A percentile compares a stretch with the other conserved stretches of the same genome.
Conservation (phyloP, 2,888 invertebrate species). For the Zhengitettix transpicula region DNA sequence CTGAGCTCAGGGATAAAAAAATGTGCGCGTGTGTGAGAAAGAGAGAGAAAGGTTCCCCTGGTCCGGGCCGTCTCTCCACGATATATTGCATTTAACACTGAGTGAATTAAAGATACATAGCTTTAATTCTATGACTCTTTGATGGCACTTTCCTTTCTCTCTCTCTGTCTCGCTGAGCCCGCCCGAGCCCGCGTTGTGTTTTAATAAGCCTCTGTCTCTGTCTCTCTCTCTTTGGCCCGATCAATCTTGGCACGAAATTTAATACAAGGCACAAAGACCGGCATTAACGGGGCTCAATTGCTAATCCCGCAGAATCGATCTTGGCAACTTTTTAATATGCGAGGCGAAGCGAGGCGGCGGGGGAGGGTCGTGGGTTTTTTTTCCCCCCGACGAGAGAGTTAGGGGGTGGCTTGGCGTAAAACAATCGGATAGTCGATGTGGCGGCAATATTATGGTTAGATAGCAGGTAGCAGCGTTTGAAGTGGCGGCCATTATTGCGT, state of each 20-base stretch:
- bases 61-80: no score
- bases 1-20: no score
- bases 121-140: no score
- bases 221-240: constrained; percentile 1
- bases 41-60: no score
- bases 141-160: no score
- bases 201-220: constrained; percentile 6
- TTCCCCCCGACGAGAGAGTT: no score
- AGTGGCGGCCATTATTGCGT: no score
- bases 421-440: neutral
- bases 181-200: neutral
- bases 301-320: constrained; percentile 10
- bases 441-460: neutral
- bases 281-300: constrained; percentile 9
- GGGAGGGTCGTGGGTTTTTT: neutral
- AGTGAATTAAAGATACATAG: no score
- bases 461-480: no score
- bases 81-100: no score
- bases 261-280: constrained; percentile 9
- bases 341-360: neutral
- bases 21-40: no score
- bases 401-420: neutral
- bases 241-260: constrained; percentile 10
- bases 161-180: no score
- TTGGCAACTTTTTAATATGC: constrained; percentile 10